Evolutionary conservation across 2,888 invertebrate species (phyloP), one percentile per base, ranked within the genome.

Genomic region (Hartigia nigra): DNA sequence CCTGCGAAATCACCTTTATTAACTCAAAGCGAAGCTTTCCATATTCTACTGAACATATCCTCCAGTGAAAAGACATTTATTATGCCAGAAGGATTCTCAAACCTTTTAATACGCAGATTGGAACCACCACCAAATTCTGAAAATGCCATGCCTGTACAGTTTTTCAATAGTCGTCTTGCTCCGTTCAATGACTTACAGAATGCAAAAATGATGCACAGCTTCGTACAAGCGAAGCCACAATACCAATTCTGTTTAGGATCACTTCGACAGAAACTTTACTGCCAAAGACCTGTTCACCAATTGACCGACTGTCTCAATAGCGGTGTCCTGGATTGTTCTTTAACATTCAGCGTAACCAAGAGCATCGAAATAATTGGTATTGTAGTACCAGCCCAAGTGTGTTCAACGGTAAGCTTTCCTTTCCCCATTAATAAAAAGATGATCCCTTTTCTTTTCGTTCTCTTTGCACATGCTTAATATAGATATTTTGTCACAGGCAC

Each of bases 11-110:
- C 96, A 23, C 92, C 93, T n/a, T 92, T 97, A 12, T 92, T 97
- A 36, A 93, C 95, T 0, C 95, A 96, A 90, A 93, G 96, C 1
- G 97, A 97, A 89, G 95, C 96, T 23, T 95, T 96, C 87, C 94
- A 96, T 0, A 95, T 97, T 79, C 92, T 97, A 1, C 96, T 97
- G 94, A 96, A 97, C 90, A 96, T 97, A 80, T 94, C 96, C 32
- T 96, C 96, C 32, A 94, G 93, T 76, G 92, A 93, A n/a, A 93
- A 94, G 12, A 94, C 95, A 76, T 94, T 94, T 80, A 92, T 95
- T 3, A 95, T 97, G 95, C 97, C 97, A 0, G 93, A 93, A 32
- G 96, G 95, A 0, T 96, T 96, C 91, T 95, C 95, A 11, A 93
- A 93, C 0, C 86, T 81, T 77, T 79, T 82, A 11, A 82, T 82